phyloP scores from a whole-genome alignment of 2,113 vertebrate species.

The Neoarius graeffei region DNA sequence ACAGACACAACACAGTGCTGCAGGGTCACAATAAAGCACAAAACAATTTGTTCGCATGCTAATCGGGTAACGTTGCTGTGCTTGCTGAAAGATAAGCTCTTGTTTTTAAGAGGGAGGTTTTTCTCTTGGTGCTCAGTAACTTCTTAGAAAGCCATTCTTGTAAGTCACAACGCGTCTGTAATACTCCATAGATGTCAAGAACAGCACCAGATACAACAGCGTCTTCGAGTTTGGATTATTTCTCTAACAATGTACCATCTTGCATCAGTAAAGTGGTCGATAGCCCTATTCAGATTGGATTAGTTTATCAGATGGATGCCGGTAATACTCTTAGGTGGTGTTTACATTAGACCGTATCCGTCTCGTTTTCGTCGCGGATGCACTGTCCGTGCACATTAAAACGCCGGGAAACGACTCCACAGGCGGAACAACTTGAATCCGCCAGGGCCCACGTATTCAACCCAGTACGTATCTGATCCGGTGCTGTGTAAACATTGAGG shows the following conservation, averaged over 20 bases:
- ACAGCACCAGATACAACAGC: neutral
- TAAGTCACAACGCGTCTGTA: neutral
- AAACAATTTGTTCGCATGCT: no score
- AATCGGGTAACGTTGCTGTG: neutral
- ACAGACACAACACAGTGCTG: no score
- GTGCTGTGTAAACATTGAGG: no score
- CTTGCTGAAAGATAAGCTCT: neutral
- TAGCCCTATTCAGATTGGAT: neutral
- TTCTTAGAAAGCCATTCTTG: neutral
- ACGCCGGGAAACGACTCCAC: no score
- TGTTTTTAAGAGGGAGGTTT: neutral
- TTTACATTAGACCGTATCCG: no score
- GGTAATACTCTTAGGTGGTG: neutral
- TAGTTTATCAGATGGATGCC: neutral
- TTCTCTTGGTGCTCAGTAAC: neutral
- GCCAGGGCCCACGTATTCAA: no score
- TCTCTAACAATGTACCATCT: neutral
- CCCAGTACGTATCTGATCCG: no score
- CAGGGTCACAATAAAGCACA: no score
- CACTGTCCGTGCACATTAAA: no score
- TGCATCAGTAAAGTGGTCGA: neutral
- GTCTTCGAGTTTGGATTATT: neutral
- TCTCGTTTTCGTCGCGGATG: no score
- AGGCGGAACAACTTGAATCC: no score
- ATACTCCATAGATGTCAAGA: neutral